Evolutionary conservation across 1,140 invertebrate genomes (phyloP).

Genomic region (Glomeris maerens): DNA sequence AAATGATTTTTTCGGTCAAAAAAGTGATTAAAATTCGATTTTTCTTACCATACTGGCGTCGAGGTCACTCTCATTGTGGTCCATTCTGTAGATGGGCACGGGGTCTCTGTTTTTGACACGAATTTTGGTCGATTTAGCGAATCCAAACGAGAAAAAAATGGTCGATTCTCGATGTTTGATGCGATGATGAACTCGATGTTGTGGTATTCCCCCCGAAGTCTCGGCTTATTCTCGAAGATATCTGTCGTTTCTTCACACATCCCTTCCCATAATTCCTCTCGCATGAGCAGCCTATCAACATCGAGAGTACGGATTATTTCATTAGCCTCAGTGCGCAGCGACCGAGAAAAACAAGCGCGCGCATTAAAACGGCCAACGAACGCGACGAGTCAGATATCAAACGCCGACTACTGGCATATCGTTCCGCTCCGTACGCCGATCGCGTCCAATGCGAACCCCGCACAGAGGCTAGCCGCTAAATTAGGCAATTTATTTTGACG

Average conservation of each 20-base stretch:
- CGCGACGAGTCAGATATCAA: neutral
- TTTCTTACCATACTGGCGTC: constrained; percentile 41
- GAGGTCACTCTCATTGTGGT: constrained; percentile 53
- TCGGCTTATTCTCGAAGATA: neutral
- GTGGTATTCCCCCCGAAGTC: neutral
- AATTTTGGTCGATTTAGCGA: constrained; percentile 56
- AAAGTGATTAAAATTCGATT: too few species aligned
- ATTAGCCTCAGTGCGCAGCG: constrained; percentile 4
- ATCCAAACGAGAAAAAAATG: constrained; percentile 2
- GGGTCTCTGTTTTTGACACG: constrained; percentile 77
- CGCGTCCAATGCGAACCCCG: too few species aligned
- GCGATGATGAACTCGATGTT: neutral
- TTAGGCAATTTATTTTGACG: too few species aligned
- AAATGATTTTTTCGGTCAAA: too few species aligned
- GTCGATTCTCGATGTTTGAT: too few species aligned
- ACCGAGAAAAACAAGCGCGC: neutral
- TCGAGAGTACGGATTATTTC: constrained; percentile 3
- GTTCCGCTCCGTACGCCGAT: too few species aligned
- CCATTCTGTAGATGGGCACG: constrained; percentile 65
- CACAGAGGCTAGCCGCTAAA: too few species aligned
- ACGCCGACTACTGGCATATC: too few species aligned
- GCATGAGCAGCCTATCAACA: constrained; percentile 8
- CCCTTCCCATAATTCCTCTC: constrained; percentile 1
- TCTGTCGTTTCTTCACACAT: neutral
- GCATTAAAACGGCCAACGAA: neutral